Base-by-base conservation (phyloP, 2,888 invertebrate genomes). In the Synergus gifuensis region DNA sequence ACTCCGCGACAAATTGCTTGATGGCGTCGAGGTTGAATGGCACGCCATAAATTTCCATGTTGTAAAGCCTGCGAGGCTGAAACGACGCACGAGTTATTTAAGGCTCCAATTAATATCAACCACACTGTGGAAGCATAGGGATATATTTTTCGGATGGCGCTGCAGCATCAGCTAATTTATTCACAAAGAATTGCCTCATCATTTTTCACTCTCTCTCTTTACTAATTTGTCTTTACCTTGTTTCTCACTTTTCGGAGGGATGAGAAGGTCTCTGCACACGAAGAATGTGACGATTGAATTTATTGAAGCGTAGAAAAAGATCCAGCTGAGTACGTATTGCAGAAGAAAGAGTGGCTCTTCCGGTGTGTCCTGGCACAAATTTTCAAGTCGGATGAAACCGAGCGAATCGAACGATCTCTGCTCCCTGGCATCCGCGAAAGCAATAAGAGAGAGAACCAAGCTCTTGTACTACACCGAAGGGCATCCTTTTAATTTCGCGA, bases 401-500 rank as follows among this genome's bases (percentile, higher is more conserved):
- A 73, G 73, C 73, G 54, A 49, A 58, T 58, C 73, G 73, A 73
- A 73, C 54, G 54, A 49, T 73, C 28, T 54, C 12, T n/a, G 40
- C n/a, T 73, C 54, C 73, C 36, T 58, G 73, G 54, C 54, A 40
- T 73, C 54, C 54, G 54, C 54, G 18, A 67, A 67, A 46, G 18
- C 22, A 9, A n/a, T n/a, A n/a, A 46, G 54, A 73, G n/a, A 36
- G n/a, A 73, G n/a, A 54, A 58, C 28, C 22, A 36, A 54, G 36
- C 54, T 69, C 54, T 79, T 79, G 78, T 78, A 22, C 85, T 83
- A 81, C 78, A 86, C 88, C 86, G 81, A 83, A 84, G 89, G 87
- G 88, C 86, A 84, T 87, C 88, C 87, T 88, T 89, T 90, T 90
- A 88, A 90, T 88, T 87, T 88, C 81, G 87, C 86, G 85, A 84